phyloP scores from a whole-genome alignment of 1,140 invertebrate species.

The Lutraria rhynchaena region DNA sequence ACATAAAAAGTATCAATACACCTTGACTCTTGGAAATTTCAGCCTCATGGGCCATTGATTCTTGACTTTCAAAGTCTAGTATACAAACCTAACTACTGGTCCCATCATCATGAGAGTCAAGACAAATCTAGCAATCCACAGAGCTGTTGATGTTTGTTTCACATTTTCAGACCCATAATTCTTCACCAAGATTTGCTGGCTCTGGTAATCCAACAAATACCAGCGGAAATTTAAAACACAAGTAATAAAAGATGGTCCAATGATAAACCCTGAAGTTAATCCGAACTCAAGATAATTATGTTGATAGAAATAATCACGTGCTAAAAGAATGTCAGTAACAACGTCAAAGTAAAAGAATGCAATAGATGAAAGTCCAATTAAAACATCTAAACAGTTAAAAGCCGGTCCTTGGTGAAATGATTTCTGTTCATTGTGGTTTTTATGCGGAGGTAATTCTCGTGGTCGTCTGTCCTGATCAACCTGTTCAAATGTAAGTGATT shows the following conservation, averaged over 20 bases:
- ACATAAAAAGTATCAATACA: too few relatives aligned
- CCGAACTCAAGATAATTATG: background rate
- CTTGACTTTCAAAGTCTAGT: too few relatives aligned
- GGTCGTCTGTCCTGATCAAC: background rate
- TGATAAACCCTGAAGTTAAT: conserved; percentile 45
- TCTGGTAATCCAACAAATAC: conserved; percentile 54
- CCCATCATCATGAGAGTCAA: conserved; percentile 53
- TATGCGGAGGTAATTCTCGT: conserved; percentile 24
- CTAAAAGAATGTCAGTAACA: conserved; percentile 47
- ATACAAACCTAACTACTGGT: conserved; percentile 54
- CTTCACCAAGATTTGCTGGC: conserved; percentile 36
- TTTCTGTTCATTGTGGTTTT: background rate
- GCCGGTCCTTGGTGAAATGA: conserved; percentile 1
- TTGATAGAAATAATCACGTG: conserved; percentile 40
- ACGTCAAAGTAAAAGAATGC: conserved; percentile 57
- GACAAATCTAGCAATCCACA: conserved; percentile 39
- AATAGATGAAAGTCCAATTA: conserved; percentile 45
- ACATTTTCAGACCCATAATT: conserved; percentile 33
- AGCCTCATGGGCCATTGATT: too few relatives aligned
- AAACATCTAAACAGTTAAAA: conserved; percentile 40
- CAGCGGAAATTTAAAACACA: conserved; percentile 45
- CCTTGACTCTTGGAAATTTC: too few relatives aligned
- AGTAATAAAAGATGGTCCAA: conserved; percentile 37
- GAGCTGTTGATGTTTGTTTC: conserved; percentile 2
- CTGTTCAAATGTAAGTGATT: background rate